A percentile compares a stretch with the other conserved stretches of the same genome.
Evolutionary conservation across 2,888 invertebrate species (phyloP).

Genomic region (Halocaridina rubra): DNA sequence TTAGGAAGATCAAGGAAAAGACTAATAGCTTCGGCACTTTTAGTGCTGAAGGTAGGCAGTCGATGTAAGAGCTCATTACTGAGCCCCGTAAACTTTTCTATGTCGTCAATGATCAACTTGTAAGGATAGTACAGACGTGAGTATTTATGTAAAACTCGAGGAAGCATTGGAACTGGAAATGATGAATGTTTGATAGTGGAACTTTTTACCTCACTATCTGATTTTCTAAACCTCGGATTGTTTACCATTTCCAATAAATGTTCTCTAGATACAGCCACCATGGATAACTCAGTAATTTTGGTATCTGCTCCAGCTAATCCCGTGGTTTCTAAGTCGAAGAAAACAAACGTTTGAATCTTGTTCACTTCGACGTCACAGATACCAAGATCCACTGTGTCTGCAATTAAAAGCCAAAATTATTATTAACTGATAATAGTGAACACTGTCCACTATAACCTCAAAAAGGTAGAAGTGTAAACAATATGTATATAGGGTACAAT

Average conservation of each 20-base stretch:
- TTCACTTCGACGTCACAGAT: background rate
- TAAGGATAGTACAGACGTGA: slow-evolving; percentile 67
- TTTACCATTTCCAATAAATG: slow-evolving; percentile 35
- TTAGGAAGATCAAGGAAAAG: slow-evolving; percentile 66
- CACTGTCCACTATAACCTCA: no score
- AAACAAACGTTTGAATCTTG: slow-evolving; percentile 65
- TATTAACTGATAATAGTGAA: no score
- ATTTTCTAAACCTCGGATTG: background rate
- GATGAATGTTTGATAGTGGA: background rate
- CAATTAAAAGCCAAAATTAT: background rate
- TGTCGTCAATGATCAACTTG: slow-evolving; percentile 65
- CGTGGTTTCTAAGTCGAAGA: slow-evolving; percentile 65
- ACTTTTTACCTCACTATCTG: background rate
- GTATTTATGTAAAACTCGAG: slow-evolving; percentile 68
- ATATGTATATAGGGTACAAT: no score
- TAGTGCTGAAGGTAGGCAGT: slow-evolving; percentile 66
- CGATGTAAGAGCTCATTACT: slow-evolving; percentile 67
- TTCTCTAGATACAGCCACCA: slow-evolving; percentile 64
- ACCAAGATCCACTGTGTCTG: no score
- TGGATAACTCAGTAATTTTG: slow-evolving; percentile 64
- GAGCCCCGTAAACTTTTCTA: slow-evolving; percentile 67
- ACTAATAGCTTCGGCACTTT: slow-evolving; percentile 65
- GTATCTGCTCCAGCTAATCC: slow-evolving; percentile 64
- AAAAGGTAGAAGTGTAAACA: no score
- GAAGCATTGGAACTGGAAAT: slow-evolving; percentile 45